Conservation (phyloP, 2,797 vertebrate genomes). For the Cichlasoma orientale region DNA sequence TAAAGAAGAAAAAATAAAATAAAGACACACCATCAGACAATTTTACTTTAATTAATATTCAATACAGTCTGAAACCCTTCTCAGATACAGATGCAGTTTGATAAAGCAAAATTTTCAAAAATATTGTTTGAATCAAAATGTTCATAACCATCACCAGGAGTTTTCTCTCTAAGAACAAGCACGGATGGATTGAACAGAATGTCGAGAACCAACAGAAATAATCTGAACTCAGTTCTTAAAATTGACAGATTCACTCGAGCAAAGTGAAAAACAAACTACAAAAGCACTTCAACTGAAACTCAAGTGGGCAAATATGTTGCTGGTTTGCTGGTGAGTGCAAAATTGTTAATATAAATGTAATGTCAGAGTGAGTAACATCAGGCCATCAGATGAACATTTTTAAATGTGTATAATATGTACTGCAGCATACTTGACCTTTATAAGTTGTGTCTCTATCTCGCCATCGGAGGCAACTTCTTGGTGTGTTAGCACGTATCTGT, state of each 20-base stretch:
- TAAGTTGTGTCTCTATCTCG: constrained; percentile 93
- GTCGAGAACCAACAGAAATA: neutral
- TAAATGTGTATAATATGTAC: neutral
- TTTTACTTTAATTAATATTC: neutral
- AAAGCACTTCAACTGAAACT: neutral
- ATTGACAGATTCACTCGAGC: neutral
- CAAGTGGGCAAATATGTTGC: neutral
- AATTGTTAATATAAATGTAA: neutral
- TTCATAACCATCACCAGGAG: neutral
- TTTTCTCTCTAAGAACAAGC: neutral
- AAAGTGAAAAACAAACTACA: neutral
- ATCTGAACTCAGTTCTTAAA: neutral
- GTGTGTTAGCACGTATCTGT: constrained; percentile 96
- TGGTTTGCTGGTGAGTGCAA: neutral
- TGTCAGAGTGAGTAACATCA: neutral
- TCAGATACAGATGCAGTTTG: too few species aligned
- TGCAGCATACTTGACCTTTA: constrained; percentile 84
- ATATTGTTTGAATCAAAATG: too few species aligned
- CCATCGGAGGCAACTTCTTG: constrained; percentile 96
- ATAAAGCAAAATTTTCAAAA: too few species aligned
- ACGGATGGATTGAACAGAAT: neutral
- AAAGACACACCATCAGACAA: neutral
- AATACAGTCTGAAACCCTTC: accelerated
- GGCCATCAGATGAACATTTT: neutral
- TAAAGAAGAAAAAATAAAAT: constrained; percentile 44